Conservation (phyloP, 2,888 invertebrate species). For the Agrotis ipsilon region DNA sequence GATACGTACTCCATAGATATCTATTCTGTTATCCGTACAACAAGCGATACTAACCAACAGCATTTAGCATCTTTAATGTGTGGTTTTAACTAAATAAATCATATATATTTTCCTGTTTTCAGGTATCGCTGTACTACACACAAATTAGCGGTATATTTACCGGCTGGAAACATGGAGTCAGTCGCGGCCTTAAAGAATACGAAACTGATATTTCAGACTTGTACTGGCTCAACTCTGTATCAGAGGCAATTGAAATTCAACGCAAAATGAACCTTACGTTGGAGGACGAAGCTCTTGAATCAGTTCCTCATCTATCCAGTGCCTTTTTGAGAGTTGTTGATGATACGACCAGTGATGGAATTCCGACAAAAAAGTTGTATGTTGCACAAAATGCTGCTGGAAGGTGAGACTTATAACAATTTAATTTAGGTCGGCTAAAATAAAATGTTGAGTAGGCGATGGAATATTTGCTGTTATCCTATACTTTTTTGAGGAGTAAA, state of each 20-base stretch:
- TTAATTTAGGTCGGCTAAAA: not conserved
- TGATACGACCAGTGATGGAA: constrained; percentile 82
- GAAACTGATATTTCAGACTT: constrained; percentile 92
- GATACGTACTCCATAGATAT: no score
- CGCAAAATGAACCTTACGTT: constrained; percentile 85
- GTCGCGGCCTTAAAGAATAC: constrained; percentile 91
- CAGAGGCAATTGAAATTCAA: constrained; percentile 94
- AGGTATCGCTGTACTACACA: constrained; percentile 94
- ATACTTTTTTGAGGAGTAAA: no score
- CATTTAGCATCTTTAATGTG: not conserved
- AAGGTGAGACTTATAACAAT: constrained; percentile 81
- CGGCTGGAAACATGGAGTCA: constrained; percentile 94
- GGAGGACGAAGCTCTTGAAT: constrained; percentile 74
- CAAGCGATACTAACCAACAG: not conserved
- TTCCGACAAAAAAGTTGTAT: constrained; percentile 89
- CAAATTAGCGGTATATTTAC: constrained; percentile 95
- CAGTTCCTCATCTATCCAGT: constrained; percentile 89
- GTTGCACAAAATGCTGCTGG: constrained; percentile 96
- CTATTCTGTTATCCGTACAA: no score
- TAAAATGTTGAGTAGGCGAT: no score
- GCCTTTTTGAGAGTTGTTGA: constrained; percentile 92
- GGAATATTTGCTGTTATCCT: no score
- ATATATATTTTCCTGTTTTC: constrained; percentile 49
- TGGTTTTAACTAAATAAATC: constrained; percentile 1
- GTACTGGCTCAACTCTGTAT: constrained; percentile 94